A percentile compares a stretch with the other conserved stretches of the same genome.
These are phyloP conservation scores for Lithobates pipiens DNA, from an alignment of 2,797 vertebrate species.

Conservation along the genomic window DNA sequence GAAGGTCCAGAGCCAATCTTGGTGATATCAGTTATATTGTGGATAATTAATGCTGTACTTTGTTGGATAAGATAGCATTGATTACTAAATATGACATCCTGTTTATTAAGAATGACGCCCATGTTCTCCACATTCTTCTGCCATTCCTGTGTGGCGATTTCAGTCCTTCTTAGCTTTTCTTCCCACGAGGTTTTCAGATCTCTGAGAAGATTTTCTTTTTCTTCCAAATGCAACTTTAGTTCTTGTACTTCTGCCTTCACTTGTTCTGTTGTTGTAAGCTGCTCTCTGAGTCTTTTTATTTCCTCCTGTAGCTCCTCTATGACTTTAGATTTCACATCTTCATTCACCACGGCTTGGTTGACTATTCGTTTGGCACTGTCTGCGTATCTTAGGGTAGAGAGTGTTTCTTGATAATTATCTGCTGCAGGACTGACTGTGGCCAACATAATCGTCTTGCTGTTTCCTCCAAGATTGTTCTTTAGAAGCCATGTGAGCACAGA, in stretches of 20 bases:
- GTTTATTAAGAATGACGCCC: neutral
- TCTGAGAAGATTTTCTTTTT: neutral
- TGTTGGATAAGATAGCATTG: neutral
- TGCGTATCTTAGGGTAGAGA: slow-evolving; percentile 6
- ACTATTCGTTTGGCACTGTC: slow-evolving; percentile 90
- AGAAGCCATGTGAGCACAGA: neutral
- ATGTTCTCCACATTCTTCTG: neutral
- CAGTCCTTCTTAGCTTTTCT: neutral
- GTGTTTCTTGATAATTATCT: neutral
- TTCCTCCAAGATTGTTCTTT: slow-evolving; percentile 19
- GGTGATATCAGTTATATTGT: neutral
- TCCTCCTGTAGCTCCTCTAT: slow-evolving; percentile 95
- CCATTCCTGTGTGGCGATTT: neutral
- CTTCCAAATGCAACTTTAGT: neutral
- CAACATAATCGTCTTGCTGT: slow-evolving; percentile 17
- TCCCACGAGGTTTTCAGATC: neutral
- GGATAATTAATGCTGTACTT: neutral
- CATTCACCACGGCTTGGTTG: slow-evolving; percentile 95
- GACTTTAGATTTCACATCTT: slow-evolving; percentile 96
- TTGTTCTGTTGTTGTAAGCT: slow-evolving; percentile 72
- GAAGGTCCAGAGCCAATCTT: neutral
- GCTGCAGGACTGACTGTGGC: slow-evolving; percentile 18
- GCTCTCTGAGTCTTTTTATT: slow-evolving; percentile 93
- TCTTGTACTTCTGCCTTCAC: neutral
- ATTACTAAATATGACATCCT: neutral